phyloP scores from a whole-genome alignment of 2,113 vertebrate genomes.

The Piprites chloris region DNA sequence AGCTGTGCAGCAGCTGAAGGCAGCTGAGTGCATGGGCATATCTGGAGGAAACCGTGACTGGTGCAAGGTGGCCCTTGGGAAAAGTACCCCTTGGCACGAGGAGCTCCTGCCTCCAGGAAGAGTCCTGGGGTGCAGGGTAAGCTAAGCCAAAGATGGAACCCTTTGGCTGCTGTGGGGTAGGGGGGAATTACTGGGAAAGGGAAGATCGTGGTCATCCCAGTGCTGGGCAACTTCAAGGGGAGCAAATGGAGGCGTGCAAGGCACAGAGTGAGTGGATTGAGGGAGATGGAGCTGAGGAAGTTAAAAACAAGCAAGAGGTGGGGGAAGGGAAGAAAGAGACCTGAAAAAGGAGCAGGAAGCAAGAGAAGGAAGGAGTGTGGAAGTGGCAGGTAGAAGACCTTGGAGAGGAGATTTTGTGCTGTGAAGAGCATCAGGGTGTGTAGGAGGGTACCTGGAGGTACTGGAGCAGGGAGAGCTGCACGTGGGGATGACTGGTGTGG shows the following conservation, averaged over 20 bases:
- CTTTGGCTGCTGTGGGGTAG: rapidly evolving
- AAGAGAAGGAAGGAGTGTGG: neutral
- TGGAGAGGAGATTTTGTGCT: neutral
- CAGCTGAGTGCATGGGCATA: neutral
- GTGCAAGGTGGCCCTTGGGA: neutral
- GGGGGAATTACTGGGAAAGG: neutral
- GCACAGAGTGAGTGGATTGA: neutral
- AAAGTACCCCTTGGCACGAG: neutral
- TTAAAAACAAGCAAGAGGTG: neutral
- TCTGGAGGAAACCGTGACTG: neutral
- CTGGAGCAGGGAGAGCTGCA: neutral
- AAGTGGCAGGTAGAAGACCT: neutral
- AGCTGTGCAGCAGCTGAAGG: neutral
- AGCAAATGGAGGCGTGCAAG: neutral
- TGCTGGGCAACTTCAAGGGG: neutral
- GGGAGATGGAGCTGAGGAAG: neutral
- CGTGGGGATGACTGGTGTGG: rapidly evolving
- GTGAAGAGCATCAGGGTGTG: rapidly evolving
- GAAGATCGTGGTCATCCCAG: neutral
- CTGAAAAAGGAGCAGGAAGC: neutral
- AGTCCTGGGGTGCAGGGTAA: neutral
- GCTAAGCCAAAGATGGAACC: neutral
- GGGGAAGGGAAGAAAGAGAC: rapidly evolving
- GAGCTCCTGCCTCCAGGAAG: neutral
- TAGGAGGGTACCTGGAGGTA: neutral